Evolutionary conservation across 37 sponge, comb jelly and placozoan genomes (phyloP).

Genomic region (Cliona cf. orientalis): DNA sequence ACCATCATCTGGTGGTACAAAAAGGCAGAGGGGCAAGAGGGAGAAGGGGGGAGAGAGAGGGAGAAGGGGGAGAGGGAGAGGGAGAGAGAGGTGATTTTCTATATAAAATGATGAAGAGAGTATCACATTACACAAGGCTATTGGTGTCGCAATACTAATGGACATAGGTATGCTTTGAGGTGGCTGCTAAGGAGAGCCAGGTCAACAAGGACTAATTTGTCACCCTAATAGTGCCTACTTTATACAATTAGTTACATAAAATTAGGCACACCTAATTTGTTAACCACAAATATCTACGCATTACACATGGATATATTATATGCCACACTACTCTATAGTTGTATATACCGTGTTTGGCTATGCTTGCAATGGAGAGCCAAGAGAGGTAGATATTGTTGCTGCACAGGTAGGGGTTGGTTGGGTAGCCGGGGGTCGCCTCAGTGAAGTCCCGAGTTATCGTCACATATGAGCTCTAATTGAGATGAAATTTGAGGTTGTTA

Average conservation of each 20-base stretch:
- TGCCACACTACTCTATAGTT: not conserved
- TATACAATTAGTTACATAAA: too few species aligned
- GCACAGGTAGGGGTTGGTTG: conserved; percentile 30
- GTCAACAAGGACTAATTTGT: too few species aligned
- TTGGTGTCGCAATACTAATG: not conserved
- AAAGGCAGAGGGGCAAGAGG: not conserved
- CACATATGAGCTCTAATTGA: conserved; percentile 7
- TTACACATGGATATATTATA: too few species aligned
- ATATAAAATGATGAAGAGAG: too few species aligned
- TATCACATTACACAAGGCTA: too few species aligned
- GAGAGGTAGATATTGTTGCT: conserved; percentile 42
- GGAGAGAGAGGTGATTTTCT: not conserved
- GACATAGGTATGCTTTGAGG: too few species aligned
- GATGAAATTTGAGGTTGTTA: too few species aligned
- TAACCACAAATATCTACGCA: too few species aligned
- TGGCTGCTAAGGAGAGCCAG: too few species aligned
- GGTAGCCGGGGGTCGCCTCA: not conserved
- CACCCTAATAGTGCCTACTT: too few species aligned
- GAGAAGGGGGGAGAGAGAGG: not conserved
- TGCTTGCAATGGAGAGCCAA: conserved; percentile 43
- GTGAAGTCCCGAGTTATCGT: conserved; percentile 20
- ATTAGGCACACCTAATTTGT: too few species aligned
- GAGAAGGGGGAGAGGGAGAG: too few species aligned
- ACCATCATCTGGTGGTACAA: not conserved
- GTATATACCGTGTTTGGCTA: conserved; percentile 9